Evolutionary conservation across 2,113 vertebrate species (phyloP), one percentile per base, ranked within the genome.

Genomic region (Zosterops borbonicus): DNA sequence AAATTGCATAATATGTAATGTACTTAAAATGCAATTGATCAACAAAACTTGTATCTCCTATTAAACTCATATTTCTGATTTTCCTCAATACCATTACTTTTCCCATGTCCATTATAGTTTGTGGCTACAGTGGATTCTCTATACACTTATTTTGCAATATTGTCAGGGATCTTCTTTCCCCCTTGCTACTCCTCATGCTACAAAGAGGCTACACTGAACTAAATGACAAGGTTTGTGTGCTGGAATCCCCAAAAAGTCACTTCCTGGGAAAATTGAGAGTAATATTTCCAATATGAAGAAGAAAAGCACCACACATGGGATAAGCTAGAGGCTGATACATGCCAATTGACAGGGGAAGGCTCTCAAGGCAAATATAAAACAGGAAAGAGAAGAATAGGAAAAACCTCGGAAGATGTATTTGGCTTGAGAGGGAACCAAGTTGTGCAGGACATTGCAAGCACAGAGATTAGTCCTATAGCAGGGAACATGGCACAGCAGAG

Each of bases 101-200:
- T 58, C 52, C 68, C 0, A 0, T 27, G 22, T 29, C 33, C 5
- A 3, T 27, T 20, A 23, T 3, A 46, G 23, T 56, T 89, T 64
- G 20, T 69, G 46, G 37, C 63, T 76, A n/a, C 22, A 67, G 28
- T 73, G 49, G 20, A 50, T 89, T 77, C 29, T 76, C 39, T 46
- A 6, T 50, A 18, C 2, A 15, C 22, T 64, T 84, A 55, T 21
- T 77, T 69, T 65, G 78, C 29, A 73, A 23, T 69, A 77, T 69
- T 35, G 46, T 68, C 41, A 60, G 41, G 27, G 56, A 44, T 73
- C 6, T 29, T 89, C 75, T 42, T 64, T 55, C 21, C 14, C 14
- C 12, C 5, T 90, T 68, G 25, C 31, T 33, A 31, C 12, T 73
- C 50, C 16, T 53, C 19, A 25, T 24, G 22, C 41, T 56, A 33